Percentiles rank a stretch among this genome's conserved stretches.
These are phyloP conservation scores for Pocillopora verrucosa DNA, from an alignment of 64 coral and sea anemone genomes.

Conservation along the genomic window DNA sequence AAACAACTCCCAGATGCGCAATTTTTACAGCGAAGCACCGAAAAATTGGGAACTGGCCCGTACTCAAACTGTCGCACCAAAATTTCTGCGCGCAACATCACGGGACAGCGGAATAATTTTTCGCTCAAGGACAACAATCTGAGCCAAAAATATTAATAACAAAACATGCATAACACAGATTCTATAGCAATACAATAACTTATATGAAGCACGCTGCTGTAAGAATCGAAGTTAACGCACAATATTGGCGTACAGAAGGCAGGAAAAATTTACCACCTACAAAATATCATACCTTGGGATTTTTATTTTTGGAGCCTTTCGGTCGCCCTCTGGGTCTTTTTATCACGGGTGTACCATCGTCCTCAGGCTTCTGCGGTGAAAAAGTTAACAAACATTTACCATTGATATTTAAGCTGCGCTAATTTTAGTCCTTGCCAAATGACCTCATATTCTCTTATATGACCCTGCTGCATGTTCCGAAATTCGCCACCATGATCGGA, in stretches of 20 bases:
- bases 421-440: conserved; percentile 51
- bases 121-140: background rate
- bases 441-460: background rate
- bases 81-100: background rate
- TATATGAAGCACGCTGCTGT: background rate
- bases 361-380: conserved; percentile 56
- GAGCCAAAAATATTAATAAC: conserved; percentile 26
- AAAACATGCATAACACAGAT: conserved; percentile 31
- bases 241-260: background rate
- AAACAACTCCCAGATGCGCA: background rate
- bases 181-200: conserved; percentile 20
- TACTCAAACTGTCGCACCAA: background rate
- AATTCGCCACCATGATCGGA: conserved; percentile 5
- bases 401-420: conserved; percentile 42
- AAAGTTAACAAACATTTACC: conserved; percentile 46
- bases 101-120: background rate
- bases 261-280: background rate
- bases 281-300: conserved; percentile 62
- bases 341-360: conserved; percentile 70
- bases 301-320: conserved; percentile 88
- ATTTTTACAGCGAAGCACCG: background rate
- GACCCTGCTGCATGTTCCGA: background rate
- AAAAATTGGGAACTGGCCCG: background rate
- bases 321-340: conserved; percentile 82
- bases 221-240: background rate